These are phyloP conservation scores for Timema cristinae DNA, from an alignment of 2,888 invertebrate genomes.

Conservation along the genomic window DNA sequence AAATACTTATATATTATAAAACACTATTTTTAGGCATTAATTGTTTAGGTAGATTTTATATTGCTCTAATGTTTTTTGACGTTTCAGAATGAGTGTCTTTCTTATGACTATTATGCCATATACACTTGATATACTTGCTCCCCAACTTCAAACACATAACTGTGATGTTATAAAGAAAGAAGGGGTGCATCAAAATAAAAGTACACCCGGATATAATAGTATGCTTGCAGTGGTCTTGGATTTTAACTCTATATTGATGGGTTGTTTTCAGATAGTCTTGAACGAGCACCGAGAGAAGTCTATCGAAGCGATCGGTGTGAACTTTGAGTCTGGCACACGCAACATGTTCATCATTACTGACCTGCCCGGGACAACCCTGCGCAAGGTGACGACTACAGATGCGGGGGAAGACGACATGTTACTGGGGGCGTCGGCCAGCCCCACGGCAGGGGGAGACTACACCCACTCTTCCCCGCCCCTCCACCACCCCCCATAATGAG, in stretches of 20 bases:
- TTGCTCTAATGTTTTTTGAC: no score
- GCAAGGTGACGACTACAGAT: conserved; percentile 38
- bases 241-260: neutral
- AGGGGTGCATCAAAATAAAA: no score
- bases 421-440: conserved; percentile 48
- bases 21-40: no score
- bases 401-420: conserved; percentile 45
- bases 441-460: conserved; percentile 37
- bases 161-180: no score
- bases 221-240: neutral
- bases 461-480: conserved; percentile 26
- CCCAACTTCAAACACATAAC: no score
- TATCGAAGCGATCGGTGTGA: conserved; percentile 46
- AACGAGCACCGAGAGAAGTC: conserved; percentile 46
- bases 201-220: neutral
- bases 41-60: no score
- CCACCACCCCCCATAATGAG: conserved; percentile 32
- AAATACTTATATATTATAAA: no score
- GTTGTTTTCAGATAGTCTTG: conserved; percentile 43
- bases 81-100: no score
- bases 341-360: conserved; percentile 45
- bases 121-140: no score
- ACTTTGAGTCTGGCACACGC: conserved; percentile 40
- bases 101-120: no score
- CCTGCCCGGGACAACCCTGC: conserved; percentile 40